Evolutionary conservation across 2,113 vertebrate species (phyloP), one percentile per base, ranked within the genome.

Genomic region (Prionailurus viverrinus): DNA sequence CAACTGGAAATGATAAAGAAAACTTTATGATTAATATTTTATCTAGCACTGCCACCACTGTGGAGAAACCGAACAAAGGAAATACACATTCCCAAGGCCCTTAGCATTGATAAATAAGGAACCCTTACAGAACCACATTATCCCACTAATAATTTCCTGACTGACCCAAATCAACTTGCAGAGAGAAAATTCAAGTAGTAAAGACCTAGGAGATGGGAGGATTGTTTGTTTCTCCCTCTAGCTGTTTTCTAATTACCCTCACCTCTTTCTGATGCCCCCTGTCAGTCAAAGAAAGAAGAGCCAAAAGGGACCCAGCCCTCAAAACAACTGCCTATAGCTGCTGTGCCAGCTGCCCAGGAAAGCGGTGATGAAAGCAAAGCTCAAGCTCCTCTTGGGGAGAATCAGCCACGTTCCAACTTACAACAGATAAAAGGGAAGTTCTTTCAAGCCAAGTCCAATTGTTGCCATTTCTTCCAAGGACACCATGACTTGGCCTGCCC

Each of bases 11-110:
- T 89, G 78, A 94, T 55, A 76, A 89, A 92, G 84, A 81, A 95
- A 95, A 13, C 76, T 92, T 63, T 53, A 92, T 69, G 97, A 96
- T 97, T 96, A 96, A 97, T 97, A 97, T 97, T 97, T 98, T 94
- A 97, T 97, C 83, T 89, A 87, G n/a, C 95, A 97, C 73, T 89
- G 78, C 95, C 82, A 94, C 91, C 58, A 61, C 78, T 78, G 27
- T 91, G 81, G 23, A 95, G 63, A 92, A 87, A 90, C 1, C 76
- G 94, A 90, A 97, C 85, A 97, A 95, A 96, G 82, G 89, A 96
- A 97, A 96, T 45, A 66, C 36, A 92, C 45, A 97, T 80, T 69
- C 66, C 84, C 86, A 41, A 85, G 68, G 39, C 39, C 68, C 82
- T 81, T 11, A 13, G 39, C 65, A 93, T 80, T 36, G 11, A 94